Evolutionary conservation across 2,797 vertebrate species (phyloP).

Genomic region (Micromesistius poutassou): DNA sequence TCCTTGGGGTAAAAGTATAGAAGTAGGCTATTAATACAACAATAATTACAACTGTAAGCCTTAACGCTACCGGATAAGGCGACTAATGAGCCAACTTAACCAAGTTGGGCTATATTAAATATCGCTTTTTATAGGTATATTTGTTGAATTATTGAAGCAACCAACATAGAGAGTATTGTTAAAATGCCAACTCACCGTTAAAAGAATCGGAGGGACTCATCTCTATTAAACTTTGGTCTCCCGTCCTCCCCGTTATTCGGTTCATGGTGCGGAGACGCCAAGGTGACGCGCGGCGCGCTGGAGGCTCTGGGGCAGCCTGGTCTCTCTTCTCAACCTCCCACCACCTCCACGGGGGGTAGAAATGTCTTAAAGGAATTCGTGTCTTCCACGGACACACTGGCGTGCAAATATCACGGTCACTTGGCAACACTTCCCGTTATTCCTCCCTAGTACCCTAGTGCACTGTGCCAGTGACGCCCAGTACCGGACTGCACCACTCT

Average conservation of each 20-base stretch:
- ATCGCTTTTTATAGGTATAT: neutral
- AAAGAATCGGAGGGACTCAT: constrained; percentile 67
- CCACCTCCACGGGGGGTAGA: too few relatives aligned
- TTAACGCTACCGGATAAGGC: neutral
- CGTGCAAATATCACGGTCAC: neutral
- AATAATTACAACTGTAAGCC: neutral
- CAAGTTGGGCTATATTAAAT: neutral
- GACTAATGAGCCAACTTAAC: neutral
- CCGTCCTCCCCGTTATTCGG: constrained; percentile 55
- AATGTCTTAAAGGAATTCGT: neutral
- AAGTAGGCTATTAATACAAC: too few relatives aligned
- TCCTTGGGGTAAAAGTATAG: too few relatives aligned
- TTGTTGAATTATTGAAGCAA: neutral
- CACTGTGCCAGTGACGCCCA: neutral
- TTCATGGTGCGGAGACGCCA: constrained; percentile 53
- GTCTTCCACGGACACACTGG: neutral
- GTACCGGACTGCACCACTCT: neutral
- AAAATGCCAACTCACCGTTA: constrained; percentile 52
- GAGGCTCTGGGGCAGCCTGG: neutral
- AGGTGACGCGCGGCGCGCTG: neutral
- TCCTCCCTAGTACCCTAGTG: neutral
- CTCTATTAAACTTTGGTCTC: constrained; percentile 71
- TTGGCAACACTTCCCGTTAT: neutral
- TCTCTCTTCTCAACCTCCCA: neutral
- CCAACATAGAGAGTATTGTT: neutral